These are phyloP conservation scores for Eristalis pertinax DNA, from an alignment of 2,888 invertebrate species.

Conservation along the genomic window DNA sequence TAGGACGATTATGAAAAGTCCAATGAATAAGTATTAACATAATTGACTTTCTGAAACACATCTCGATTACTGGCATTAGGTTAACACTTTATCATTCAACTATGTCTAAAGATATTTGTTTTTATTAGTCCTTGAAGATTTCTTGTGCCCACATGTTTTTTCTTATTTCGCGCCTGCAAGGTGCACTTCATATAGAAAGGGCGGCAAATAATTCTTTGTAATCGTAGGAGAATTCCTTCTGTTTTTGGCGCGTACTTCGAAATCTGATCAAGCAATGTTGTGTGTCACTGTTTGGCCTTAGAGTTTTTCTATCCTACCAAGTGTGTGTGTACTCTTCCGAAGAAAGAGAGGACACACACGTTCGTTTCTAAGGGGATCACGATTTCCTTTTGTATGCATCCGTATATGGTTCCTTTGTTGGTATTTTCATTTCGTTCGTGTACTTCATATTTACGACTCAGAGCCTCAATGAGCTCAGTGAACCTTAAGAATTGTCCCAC, in stretches of 20 bases:
- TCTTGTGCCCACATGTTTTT: background rate
- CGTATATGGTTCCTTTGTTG: slow-evolving; percentile 55
- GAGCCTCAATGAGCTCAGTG: slow-evolving; percentile 58
- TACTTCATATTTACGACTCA: slow-evolving; percentile 9
- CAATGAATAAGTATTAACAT: no score
- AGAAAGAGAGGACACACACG: slow-evolving; percentile 33
- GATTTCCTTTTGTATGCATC: slow-evolving; percentile 64
- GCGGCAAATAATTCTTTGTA: slow-evolving; percentile 48
- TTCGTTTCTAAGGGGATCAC: slow-evolving; percentile 42
- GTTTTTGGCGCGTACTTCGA: slow-evolving; percentile 64
- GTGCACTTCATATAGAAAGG: slow-evolving; percentile 36
- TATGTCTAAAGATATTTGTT: background rate
- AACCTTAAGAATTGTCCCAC: slow-evolving; percentile 67
- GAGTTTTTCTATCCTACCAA: background rate
- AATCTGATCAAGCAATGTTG: slow-evolving; percentile 36
- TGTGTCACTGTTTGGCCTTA: slow-evolving; percentile 3
- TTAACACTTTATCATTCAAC: background rate
- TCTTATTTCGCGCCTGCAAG: slow-evolving; percentile 36
- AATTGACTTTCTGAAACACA: no score
- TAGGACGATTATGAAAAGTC: no score
- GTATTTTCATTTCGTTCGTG: slow-evolving; percentile 34
- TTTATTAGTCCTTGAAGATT: background rate
- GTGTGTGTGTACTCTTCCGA: slow-evolving; percentile 16
- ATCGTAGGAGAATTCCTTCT: slow-evolving; percentile 18
- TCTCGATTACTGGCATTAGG: no score